Conservation (phyloP, 92 coral and sea anemone genomes). For the Epizoanthus rinbou region DNA sequence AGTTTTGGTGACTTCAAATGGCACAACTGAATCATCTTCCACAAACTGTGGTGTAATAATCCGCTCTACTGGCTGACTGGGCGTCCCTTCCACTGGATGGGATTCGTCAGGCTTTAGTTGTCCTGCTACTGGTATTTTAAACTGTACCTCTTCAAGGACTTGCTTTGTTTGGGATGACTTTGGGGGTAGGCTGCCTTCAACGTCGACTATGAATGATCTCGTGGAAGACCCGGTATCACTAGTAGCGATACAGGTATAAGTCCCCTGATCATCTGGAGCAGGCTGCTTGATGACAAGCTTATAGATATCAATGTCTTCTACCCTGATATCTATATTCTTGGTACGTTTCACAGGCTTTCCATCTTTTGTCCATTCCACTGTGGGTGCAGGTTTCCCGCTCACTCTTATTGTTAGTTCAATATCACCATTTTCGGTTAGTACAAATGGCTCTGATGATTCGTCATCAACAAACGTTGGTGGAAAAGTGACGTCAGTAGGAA, state of each 20-base stretch:
- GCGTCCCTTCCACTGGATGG: conserved; percentile 35
- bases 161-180: background rate
- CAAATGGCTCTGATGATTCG: conserved; percentile 29
- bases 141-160: conserved; percentile 21
- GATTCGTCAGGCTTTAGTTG: conserved; percentile 27
- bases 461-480: conserved; percentile 45
- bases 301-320: conserved; percentile 46
- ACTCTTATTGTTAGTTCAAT: conserved; percentile 51
- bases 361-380: conserved; percentile 61
- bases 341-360: conserved; percentile 46
- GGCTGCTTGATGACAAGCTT: conserved; percentile 53
- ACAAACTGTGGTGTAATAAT: conserved; percentile 36
- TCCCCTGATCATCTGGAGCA: conserved; percentile 73
- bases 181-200: conserved; percentile 30
- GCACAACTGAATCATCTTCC: conserved; percentile 44
- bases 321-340: conserved; percentile 35
- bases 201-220: conserved; percentile 46
- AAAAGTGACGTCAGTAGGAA: conserved; percentile 21
- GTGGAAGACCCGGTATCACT: conserved; percentile 79
- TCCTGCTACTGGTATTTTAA: conserved; percentile 19
- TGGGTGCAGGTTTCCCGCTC: conserved; percentile 54
- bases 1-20: conserved; percentile 40
- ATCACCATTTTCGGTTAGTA: conserved; percentile 53
- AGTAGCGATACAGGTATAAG: conserved; percentile 71
- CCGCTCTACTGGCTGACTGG: conserved; percentile 31